Evolutionary conservation across 2,888 invertebrate species (phyloP).

Genomic region (Leistus spinibarbis): DNA sequence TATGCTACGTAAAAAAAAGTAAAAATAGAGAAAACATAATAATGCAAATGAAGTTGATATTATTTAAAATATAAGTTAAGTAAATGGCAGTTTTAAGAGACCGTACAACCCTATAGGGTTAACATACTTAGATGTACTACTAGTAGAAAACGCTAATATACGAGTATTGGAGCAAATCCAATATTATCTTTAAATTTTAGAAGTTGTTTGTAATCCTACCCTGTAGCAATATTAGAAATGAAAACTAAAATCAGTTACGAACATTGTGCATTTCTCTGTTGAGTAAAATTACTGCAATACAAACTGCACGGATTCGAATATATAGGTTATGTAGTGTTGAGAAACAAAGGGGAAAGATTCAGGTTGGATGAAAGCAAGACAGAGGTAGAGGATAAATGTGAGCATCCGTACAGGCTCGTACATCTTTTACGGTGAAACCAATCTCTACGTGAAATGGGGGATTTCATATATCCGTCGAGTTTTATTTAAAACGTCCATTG

Average conservation of each 20-base stretch:
- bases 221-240: not conserved
- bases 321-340: not conserved
- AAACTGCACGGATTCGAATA: not conserved
- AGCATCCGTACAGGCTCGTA: not conserved
- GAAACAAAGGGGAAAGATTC: not conserved
- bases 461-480: slow-evolving; percentile 27
- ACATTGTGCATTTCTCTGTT: not conserved
- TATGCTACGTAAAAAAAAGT: too few species aligned
- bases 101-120: too few species aligned
- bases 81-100: too few species aligned
- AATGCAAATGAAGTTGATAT: too few species aligned
- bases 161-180: too few species aligned
- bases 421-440: slow-evolving; percentile 25
- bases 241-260: not conserved
- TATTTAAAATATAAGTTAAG: too few species aligned
- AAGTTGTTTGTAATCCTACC: not conserved
- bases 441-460: slow-evolving; percentile 36
- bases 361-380: not conserved
- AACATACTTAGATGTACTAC: too few species aligned
- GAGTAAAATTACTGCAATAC: not conserved
- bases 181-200: too few species aligned
- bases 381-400: not conserved
- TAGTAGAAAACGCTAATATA: too few species aligned
- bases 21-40: too few species aligned
- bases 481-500: slow-evolving; percentile 38